Conservation (phyloP, 1,140 invertebrate genomes). For the Streblospio benedicti region DNA sequence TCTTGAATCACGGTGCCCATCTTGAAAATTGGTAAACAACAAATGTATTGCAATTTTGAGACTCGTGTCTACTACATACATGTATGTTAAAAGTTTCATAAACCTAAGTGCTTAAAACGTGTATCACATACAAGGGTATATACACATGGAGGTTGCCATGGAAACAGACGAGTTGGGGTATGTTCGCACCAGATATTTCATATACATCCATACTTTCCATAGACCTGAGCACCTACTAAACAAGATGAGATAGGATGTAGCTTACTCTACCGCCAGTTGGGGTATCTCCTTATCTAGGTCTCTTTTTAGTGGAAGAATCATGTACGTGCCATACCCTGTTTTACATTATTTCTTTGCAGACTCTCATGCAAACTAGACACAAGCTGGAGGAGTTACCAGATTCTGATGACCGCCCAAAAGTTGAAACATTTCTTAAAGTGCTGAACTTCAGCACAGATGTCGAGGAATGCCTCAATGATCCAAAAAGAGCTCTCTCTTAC, state of each 20-base stretch:
- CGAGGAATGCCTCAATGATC: conserved; percentile 1
- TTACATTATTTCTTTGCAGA: conserved; percentile 5
- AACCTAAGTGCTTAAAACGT: too few species aligned
- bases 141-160: too few species aligned
- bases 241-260: background rate
- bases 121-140: too few species aligned
- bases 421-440: background rate
- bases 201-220: background rate
- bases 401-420: background rate
- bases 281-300: too few species aligned
- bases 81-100: background rate
- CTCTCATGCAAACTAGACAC: conserved; percentile 2
- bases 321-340: background rate
- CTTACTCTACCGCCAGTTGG: too few species aligned
- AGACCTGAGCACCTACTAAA: background rate
- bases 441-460: conserved; percentile 7
- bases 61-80: background rate
- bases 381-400: conserved; percentile 5
- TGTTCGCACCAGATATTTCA: background rate
- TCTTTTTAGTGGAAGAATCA: background rate
- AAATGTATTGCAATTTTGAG: background rate
- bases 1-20: background rate
- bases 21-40: background rate
- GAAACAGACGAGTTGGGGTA: background rate
- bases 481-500: conserved; percentile 10